Conservation (phyloP, 2,113 vertebrate species). For the Alligator mississippiensis region DNA sequence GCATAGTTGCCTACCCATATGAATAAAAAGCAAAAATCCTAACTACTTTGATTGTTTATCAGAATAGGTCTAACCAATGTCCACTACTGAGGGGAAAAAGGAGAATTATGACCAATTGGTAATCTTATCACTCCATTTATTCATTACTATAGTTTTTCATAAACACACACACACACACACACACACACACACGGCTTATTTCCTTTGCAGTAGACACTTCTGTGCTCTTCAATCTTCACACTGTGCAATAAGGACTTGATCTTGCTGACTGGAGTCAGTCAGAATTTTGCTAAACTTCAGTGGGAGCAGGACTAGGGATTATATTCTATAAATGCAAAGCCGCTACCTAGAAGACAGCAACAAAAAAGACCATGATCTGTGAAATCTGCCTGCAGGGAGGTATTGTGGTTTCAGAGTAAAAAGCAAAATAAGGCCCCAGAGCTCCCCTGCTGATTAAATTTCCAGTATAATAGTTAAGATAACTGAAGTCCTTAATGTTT, state of each 20-base stretch:
- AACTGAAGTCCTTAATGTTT: too few relatives aligned
- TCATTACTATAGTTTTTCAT: background rate
- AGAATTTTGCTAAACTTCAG: background rate
- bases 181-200: background rate
- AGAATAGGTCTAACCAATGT: background rate
- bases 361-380: background rate
- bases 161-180: background rate
- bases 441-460: too few relatives aligned
- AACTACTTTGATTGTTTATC: too few relatives aligned
- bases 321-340: background rate
- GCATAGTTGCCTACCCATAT: too few relatives aligned
- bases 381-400: background rate
- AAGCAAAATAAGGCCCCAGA: too few relatives aligned
- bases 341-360: background rate
- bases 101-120: background rate
- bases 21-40: too few relatives aligned
- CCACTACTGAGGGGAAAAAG: background rate
- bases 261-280: background rate
- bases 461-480: too few relatives aligned
- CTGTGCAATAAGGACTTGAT: background rate
- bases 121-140: background rate
- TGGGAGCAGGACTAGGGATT: rapidly evolving
- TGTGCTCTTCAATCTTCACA: background rate
- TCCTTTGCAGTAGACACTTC: background rate
- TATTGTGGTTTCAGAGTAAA: too few relatives aligned